Percentiles rank a stretch among this genome's conserved stretches.
These are phyloP conservation scores for Narcine bancroftii DNA, from an alignment of 2,113 vertebrate genomes.

Conservation along the genomic window DNA sequence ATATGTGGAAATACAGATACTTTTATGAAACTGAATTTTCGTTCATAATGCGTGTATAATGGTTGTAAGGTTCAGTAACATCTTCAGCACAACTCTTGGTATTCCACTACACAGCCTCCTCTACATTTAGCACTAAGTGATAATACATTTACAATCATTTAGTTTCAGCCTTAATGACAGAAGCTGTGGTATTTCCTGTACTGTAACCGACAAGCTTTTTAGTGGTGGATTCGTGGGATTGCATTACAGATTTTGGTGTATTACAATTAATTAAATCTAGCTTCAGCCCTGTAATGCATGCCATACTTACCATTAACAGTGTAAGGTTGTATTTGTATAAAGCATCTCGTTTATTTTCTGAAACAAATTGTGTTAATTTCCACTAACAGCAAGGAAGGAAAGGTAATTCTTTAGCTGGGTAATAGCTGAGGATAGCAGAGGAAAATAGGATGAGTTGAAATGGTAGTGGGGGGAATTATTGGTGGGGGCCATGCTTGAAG, in stretches of 20 bases:
- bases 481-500: too few relatives aligned
- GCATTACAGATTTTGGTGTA: slow-evolving; percentile 31
- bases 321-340: slow-evolving; percentile 36
- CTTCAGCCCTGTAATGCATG: slow-evolving; percentile 30
- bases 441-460: too few relatives aligned
- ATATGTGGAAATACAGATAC: too few relatives aligned
- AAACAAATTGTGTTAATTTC: slow-evolving; percentile 23
- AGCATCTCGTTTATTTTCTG: slow-evolving; percentile 25
- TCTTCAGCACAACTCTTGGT: neutral
- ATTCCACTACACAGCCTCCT: neutral
- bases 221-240: slow-evolving; percentile 12
- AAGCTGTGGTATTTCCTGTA: slow-evolving; percentile 20
- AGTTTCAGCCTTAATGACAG: slow-evolving; percentile 4
- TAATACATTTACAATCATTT: slow-evolving; percentile 32
- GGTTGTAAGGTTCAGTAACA: neutral
- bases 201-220: slow-evolving; percentile 30
- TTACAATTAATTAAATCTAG: slow-evolving; percentile 37
- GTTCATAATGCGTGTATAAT: too few relatives aligned
- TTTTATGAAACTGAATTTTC: too few relatives aligned
- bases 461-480: too few relatives aligned
- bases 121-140: neutral
- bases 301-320: slow-evolving; percentile 32
- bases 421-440: slow-evolving; percentile 26
- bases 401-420: slow-evolving; percentile 17
- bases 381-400: slow-evolving; percentile 18